phyloP scores from a whole-genome alignment of 2,888 invertebrate species.

The Amphiduros pacificus region DNA sequence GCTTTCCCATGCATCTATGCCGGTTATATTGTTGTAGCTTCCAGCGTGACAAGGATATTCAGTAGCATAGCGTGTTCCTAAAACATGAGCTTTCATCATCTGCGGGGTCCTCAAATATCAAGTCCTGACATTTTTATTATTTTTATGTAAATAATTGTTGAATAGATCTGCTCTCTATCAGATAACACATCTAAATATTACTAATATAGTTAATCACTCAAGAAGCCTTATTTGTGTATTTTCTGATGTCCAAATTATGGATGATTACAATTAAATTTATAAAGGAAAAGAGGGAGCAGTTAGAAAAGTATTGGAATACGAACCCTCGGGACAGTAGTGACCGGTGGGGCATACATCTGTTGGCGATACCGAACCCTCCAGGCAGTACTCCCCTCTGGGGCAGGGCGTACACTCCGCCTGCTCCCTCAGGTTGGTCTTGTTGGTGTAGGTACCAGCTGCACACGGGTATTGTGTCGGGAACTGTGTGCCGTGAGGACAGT shows the following conservation, averaged over 20 bases:
- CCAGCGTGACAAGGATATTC: slow-evolving; percentile 52
- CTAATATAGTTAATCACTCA: too few relatives aligned
- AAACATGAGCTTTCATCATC: too few relatives aligned
- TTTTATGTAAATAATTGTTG: too few relatives aligned
- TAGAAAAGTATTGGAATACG: background rate
- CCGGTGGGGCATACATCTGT: slow-evolving; percentile 46
- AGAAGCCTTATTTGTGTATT: too few relatives aligned
- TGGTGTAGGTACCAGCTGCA: slow-evolving; percentile 52
- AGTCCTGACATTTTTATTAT: too few relatives aligned
- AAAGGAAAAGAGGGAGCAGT: background rate
- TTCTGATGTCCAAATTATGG: background rate
- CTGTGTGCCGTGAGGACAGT: slow-evolving; percentile 49
- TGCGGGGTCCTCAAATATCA: too few relatives aligned
- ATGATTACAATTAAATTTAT: background rate
- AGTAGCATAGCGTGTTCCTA: slow-evolving; percentile 45
- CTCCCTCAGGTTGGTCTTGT: slow-evolving; percentile 45
- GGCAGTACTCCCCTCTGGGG: slow-evolving; percentile 49
- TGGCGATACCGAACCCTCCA: slow-evolving; percentile 43
- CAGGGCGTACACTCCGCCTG: slow-evolving; percentile 48
- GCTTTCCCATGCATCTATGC: slow-evolving; percentile 48
- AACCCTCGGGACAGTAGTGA: slow-evolving; percentile 53
- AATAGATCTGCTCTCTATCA: too few relatives aligned
- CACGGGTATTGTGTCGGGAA: slow-evolving; percentile 48
- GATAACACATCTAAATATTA: too few relatives aligned
- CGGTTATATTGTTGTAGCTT: slow-evolving; percentile 43